A percentile compares a stretch with the other conserved stretches of the same genome.
These are phyloP conservation scores for Eurytoma californica DNA, from an alignment of 2,888 invertebrate genomes.

Conservation along the genomic window DNA sequence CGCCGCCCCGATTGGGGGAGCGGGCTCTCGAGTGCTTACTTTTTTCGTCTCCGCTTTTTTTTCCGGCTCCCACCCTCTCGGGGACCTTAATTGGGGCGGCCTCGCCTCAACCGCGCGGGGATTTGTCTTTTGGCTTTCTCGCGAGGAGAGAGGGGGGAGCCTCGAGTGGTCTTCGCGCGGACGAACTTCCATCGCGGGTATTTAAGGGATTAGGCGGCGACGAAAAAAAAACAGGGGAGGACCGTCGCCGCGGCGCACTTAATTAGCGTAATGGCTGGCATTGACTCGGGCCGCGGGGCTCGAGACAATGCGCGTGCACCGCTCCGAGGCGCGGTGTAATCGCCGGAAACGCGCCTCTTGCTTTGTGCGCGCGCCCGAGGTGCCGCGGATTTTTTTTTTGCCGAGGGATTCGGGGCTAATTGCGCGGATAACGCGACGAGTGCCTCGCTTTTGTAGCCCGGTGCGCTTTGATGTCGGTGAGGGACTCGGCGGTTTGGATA, in stretches of 20 bases:
- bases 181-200: neutral
- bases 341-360: neutral
- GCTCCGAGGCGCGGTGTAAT: neutral
- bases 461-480: neutral
- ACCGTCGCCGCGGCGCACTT: neutral
- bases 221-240: neutral
- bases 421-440: neutral
- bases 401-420: neutral
- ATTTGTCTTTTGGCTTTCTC: neutral
- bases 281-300: neutral
- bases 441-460: neutral
- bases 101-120: slow-evolving; percentile 1
- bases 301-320: slow-evolving; percentile 1
- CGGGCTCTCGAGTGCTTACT: neutral
- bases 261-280: slow-evolving; percentile 6
- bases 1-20: too few relatives aligned
- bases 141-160: neutral
- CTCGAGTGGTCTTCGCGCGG: slow-evolving; percentile 8
- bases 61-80: neutral
- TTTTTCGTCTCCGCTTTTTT: neutral
- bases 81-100: slow-evolving; percentile 17
- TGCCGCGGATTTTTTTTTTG: neutral
- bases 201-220: slow-evolving; percentile 8
- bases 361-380: neutral
- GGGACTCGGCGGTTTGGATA: too few relatives aligned